phyloP scores from a whole-genome alignment of 2,797 vertebrate genomes.

The Amazona ochrocephala region DNA sequence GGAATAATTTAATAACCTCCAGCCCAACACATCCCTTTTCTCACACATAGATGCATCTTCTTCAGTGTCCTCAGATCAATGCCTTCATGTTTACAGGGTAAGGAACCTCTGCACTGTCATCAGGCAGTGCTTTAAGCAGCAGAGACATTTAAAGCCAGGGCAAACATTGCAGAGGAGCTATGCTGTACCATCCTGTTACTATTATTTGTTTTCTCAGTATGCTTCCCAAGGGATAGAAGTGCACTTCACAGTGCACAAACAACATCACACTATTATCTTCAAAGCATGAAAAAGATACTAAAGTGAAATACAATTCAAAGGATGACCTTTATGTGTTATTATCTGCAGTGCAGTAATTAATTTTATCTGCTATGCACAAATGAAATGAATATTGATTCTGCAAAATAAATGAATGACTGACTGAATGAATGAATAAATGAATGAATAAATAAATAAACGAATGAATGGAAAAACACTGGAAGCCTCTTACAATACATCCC shows the following conservation, averaged over 20 bases:
- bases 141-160: neutral
- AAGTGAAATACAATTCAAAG: conserved; percentile 51
- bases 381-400: conserved; percentile 33
- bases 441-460: neutral
- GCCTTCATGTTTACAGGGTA: neutral
- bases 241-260: conserved; percentile 44
- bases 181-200: neutral
- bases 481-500: conserved; percentile 24
- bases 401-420: neutral
- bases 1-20: conserved; percentile 15
- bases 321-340: conserved; percentile 34
- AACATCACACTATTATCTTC: conserved; percentile 41
- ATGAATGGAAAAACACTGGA: neutral
- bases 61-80: neutral
- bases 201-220: conserved; percentile 58
- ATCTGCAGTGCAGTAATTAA: conserved; percentile 56
- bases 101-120: neutral
- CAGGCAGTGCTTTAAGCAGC: neutral
- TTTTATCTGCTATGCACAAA: conserved; percentile 46
- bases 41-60: neutral
- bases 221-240: conserved; percentile 35
- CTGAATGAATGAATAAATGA: neutral
- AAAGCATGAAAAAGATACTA: conserved; percentile 39
- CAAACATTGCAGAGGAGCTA: neutral
- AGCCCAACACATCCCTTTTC: neutral